Conservation (phyloP, 2,888 invertebrate genomes). For the Epinotia brunnichana region DNA sequence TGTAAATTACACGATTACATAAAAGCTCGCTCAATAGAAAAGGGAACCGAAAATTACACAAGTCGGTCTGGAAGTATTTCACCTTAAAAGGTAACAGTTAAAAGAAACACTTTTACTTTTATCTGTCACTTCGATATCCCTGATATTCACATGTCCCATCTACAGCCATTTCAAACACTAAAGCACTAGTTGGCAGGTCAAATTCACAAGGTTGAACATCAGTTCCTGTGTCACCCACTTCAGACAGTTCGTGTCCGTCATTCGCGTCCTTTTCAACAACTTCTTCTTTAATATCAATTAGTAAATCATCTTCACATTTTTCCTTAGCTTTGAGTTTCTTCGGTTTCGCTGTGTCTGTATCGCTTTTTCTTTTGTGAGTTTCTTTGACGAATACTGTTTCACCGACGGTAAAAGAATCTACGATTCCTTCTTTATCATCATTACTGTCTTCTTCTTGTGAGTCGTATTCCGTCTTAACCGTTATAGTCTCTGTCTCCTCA, state of each 20-base stretch:
- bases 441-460: background rate
- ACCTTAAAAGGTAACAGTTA: no score
- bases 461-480: background rate
- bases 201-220: constrained; percentile 3
- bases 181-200: background rate
- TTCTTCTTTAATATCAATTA: constrained; percentile 23
- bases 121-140: no score
- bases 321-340: constrained; percentile 1
- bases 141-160: background rate
- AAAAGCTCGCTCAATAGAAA: no score
- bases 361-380: constrained; percentile 5
- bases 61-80: no score
- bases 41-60: no score
- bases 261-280: background rate
- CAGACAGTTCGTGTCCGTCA: background rate
- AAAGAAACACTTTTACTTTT: no score
- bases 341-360: background rate
- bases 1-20: no score
- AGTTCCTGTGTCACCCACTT: no score
- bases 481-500: background rate
- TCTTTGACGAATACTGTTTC: background rate
- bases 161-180: constrained; percentile 13
- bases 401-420: background rate
- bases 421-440: background rate
- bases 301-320: background rate